Evolutionary conservation across 2,888 invertebrate species (phyloP), one percentile per base, ranked within the genome.

Genomic region (Sisyra nigra): DNA sequence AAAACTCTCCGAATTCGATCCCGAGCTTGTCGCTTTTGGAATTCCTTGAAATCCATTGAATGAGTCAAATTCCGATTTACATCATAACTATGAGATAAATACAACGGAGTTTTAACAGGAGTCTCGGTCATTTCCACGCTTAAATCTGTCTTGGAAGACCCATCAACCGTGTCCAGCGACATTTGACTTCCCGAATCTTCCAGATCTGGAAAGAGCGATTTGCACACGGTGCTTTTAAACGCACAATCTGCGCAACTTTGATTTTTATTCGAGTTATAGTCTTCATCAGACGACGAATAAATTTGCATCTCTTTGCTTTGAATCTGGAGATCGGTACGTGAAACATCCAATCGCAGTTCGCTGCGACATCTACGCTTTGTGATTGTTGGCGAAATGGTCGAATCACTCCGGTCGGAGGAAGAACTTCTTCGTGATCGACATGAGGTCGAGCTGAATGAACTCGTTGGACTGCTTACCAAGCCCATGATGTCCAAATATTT

Each of bases 401-500:
- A 33, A 30, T 15, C 29, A 11, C 43, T 43, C 3, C 37, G 30
- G 30, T 43, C 43, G 2, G 43, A 43, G 10, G 43, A 43, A 10
- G 43, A 43, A 11, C 37, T 37, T 9, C 43, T 15, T 17, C 43
- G 11, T 18, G 38, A 29, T 11, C 43, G 30, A 10, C 15, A 35
- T 48, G 14, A 41, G 47, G 34, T 36, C 9, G 36, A 36, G n/a
- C 42, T 45, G 17, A 32, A 43, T 39, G 53, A 53, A 11, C 41
- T 38, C 11, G 14, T 19, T 9, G 40, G 29, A 31, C 30, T 30
- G 11, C 18, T 11, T n/a, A 75, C 71, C 40, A 76, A 70, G 48
- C 74, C 71, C 44, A 78, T 57, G 49, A 81, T 80, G 57, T 80
- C 80, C 54, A 81, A 60, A 57, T 80, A 80, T 55, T 80, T 76